Percentiles rank a stretch among this genome's conserved stretches.
Evolutionary conservation across 1,140 invertebrate species (phyloP).

Genomic region (Conopomorpha cramerella): DNA sequence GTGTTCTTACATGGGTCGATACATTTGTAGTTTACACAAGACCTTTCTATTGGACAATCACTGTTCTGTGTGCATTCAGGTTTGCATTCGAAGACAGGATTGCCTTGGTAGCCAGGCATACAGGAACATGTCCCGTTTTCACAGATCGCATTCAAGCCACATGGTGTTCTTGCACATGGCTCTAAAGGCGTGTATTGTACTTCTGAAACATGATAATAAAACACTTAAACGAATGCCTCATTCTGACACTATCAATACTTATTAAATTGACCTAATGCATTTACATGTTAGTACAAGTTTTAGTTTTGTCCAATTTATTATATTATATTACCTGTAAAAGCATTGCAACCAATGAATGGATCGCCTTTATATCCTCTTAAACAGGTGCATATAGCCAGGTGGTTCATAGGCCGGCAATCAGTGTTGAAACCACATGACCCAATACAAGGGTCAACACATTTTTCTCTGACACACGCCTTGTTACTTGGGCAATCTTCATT

Average conservation of each 20-base stretch:
- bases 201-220: too few relatives aligned
- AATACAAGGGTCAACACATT: slow-evolving; percentile 71
- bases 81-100: slow-evolving; percentile 67
- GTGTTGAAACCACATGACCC: slow-evolving; percentile 69
- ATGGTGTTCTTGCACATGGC: slow-evolving; percentile 73
- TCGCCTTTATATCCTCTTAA: slow-evolving; percentile 66
- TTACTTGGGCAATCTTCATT: slow-evolving; percentile 70
- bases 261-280: too few relatives aligned
- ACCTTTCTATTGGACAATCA: slow-evolving; percentile 77
- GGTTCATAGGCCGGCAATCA: slow-evolving; percentile 65
- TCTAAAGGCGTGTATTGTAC: too few relatives aligned
- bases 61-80: slow-evolving; percentile 72
- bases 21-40: slow-evolving; percentile 85
- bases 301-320: too few relatives aligned
- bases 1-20: slow-evolving; percentile 77
- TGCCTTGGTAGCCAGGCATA: slow-evolving; percentile 62
- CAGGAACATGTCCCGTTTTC: slow-evolving; percentile 70
- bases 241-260: too few relatives aligned
- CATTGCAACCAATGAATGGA: slow-evolving; percentile 66
- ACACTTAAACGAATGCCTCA: too few relatives aligned
- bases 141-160: slow-evolving; percentile 76
- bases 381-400: slow-evolving; percentile 68
- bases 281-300: too few relatives aligned
- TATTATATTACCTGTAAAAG: slow-evolving; percentile 67
- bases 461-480: slow-evolving; percentile 68